phyloP scores from a whole-genome alignment of 37 sponge, comb jelly and placozoan species.

The Lycopodina hypogea region DNA sequence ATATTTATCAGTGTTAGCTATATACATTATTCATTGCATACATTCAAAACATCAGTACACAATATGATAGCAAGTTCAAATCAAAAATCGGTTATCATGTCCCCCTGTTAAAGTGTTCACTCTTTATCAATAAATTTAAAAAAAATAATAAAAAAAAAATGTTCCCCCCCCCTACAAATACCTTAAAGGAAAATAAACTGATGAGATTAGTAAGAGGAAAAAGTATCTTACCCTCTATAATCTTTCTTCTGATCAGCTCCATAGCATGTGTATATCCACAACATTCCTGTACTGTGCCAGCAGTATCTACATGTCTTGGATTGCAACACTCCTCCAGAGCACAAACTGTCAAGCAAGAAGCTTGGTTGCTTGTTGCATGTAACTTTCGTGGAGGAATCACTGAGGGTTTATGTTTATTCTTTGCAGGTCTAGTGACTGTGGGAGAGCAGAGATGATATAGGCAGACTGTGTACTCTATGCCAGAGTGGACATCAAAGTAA shows the following conservation, averaged over 20 bases:
- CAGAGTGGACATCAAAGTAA: constrained; percentile 52
- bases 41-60: too few species aligned
- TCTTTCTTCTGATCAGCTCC: constrained; percentile 77
- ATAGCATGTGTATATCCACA: constrained; percentile 81
- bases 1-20: too few species aligned
- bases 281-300: constrained; percentile 70
- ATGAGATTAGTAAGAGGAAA: too few species aligned
- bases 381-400: background rate
- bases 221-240: constrained; percentile 9
- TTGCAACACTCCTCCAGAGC: constrained; percentile 65
- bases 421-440: background rate
- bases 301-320: constrained; percentile 47
- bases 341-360: constrained; percentile 23
- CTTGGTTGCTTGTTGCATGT: background rate
- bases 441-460: background rate
- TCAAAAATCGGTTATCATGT: too few species aligned
- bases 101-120: too few species aligned
- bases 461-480: constrained; percentile 24
- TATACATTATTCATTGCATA: too few species aligned
- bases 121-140: too few species aligned
- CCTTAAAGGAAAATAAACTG: too few species aligned
- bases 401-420: too few species aligned
- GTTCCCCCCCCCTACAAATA: too few species aligned
- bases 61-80: too few species aligned
- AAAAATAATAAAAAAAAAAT: too few species aligned